Base-by-base conservation (phyloP, 2,888 invertebrate genomes). In the Micoletzkya japonica region DNA sequence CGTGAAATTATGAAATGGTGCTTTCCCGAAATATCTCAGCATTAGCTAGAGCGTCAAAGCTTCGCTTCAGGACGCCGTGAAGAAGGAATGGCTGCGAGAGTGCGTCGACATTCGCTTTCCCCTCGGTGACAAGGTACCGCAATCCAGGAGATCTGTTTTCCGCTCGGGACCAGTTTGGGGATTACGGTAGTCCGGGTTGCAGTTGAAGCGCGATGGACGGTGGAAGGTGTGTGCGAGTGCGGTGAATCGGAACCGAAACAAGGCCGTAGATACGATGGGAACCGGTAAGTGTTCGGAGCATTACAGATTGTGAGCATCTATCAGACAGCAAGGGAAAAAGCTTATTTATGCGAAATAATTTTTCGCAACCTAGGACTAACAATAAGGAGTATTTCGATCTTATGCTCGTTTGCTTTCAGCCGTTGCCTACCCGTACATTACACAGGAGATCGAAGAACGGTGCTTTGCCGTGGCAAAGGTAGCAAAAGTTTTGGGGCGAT, bases 161-260 rank as follows among this genome's bases (percentile, higher is more conserved):
- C 17, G 17, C 17, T 39, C 39, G 17, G 17, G 39, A 39, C 7
- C 7, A 10, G 39, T 39, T 17, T 10, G 17, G 39, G 39, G 17
- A 7, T 39, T 32, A 4, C 2, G 4, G 4, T 28, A 26, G 17
- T 59, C n/a, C 24, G 4, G 28, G 34, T 6, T 59, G 34, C n/a
- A 66, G 64, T 30, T 72, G n/a, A 73, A 72, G 20, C 67, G 73
- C 4, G 75, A 75, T 59, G 73, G 75, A 52, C 60, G 79, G 24
- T 79, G 79, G 79, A 79, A 79, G 71, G 70, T 73, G 17, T 76
- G 77, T 54, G 77, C 74, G 6, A 75, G 74, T 20, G 77, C 76
- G 0, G 78, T 77, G 64, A 79, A 79, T 68, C 64, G 74, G 30
- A 79, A 79, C 69, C 44, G 74, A 28, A 68, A 68, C 58, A 68